Percentiles rank a stretch among this genome's conserved stretches.
Evolutionary conservation across 2,888 invertebrate species (phyloP).

Genomic region (Bimastos eiseni): DNA sequence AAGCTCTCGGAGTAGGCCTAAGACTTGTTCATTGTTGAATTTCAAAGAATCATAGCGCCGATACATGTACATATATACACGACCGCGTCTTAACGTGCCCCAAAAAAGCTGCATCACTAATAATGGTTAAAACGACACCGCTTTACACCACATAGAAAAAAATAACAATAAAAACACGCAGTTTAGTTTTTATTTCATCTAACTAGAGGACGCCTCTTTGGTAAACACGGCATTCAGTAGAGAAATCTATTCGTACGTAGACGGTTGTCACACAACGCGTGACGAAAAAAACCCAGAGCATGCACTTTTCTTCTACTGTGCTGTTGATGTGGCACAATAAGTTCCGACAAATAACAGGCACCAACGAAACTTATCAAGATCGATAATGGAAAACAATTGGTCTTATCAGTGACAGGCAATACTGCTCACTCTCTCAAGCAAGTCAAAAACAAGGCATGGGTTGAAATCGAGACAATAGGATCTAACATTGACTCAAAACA

Average conservation of each 20-base stretch:
- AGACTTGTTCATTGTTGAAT: too few species aligned
- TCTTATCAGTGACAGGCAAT: neutral
- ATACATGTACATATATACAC: neutral
- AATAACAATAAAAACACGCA: neutral
- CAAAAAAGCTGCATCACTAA: too few species aligned
- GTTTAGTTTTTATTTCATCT: neutral
- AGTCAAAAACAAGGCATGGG: neutral
- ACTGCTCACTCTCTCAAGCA: neutral
- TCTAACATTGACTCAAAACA: neutral
- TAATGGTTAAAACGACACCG: neutral
- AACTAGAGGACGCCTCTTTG: neutral
- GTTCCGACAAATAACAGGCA: neutral
- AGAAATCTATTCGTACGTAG: too few species aligned
- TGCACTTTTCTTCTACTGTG: neutral
- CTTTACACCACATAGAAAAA: neutral
- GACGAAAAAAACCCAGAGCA: neutral
- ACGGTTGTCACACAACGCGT: neutral
- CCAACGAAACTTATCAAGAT: neutral
- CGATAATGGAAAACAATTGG: neutral
- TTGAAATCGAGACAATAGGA: neutral
- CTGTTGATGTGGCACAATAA: neutral
- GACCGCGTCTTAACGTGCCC: too few species aligned
- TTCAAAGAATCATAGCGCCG: too few species aligned
- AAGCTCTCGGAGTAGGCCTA: too few species aligned
- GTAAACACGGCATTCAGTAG: neutral